Percentiles rank a stretch among this genome's conserved stretches.
These are phyloP conservation scores for Chrysomallon squamiferum DNA, from an alignment of 1,140 invertebrate species.

Conservation along the genomic window DNA sequence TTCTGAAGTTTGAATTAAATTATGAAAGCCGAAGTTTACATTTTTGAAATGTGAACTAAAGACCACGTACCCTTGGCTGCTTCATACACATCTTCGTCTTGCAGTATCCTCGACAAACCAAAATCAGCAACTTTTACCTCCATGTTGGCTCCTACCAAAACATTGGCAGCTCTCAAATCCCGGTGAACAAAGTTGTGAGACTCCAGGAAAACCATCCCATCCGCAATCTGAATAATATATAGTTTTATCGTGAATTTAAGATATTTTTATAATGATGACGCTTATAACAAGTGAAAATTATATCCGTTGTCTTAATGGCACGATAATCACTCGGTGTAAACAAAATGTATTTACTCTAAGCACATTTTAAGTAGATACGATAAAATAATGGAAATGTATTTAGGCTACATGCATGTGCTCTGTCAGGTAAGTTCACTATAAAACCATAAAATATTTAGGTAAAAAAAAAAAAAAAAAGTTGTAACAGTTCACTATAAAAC, in stretches of 20 bases:
- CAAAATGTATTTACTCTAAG: no score
- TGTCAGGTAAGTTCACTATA: no score
- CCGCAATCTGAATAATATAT: conserved; percentile 54
- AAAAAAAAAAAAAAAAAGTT: no score
- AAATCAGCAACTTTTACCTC: conserved; percentile 90
- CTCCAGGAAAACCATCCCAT: conserved; percentile 92
- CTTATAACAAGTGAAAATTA: conserved; percentile 13
- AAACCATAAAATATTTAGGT: no score
- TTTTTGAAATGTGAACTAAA: not conserved
- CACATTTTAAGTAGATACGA: no score
- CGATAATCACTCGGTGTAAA: no score
- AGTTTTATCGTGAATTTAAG: not conserved
- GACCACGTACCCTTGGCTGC: conserved; percentile 78
- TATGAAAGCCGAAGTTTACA: no score
- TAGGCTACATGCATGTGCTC: no score
- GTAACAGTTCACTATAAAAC: no score
- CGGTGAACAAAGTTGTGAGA: conserved; percentile 72
- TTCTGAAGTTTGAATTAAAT: not conserved
- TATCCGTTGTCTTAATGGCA: not conserved
- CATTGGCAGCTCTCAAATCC: conserved; percentile 62
- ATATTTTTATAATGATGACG: no score
- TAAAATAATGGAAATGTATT: no score
- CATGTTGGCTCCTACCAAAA: conserved; percentile 93
- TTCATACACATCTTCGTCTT: conserved; percentile 96
- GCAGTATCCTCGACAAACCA: conserved; percentile 85